Base-by-base conservation (phyloP, 2,113 vertebrate species). In the Anas platyrhynchos region DNA sequence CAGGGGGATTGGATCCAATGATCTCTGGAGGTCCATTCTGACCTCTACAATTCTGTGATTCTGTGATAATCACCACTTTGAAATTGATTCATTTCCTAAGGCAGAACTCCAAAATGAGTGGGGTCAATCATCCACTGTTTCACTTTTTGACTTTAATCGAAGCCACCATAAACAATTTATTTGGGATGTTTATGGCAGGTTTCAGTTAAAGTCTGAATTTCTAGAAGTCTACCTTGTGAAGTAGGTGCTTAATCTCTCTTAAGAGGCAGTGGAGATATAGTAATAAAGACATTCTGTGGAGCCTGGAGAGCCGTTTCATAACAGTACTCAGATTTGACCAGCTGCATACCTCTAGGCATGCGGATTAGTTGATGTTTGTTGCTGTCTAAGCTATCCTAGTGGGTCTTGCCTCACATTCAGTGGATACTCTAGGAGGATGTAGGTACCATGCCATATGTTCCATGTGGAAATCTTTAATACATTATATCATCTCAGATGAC, bases 131-230 rank as follows among this genome's bases (percentile, higher is more conserved):
- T 65, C 72, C 46, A 43, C 41, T 90, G 90, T 86, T 86, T 96
- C 68, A 55, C 56, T 92, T 79, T 38, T 74, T 78, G 75, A 22
- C 50, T 94, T 86, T 59, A 96, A 93, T 94, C 90, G 86, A 86
- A 93, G 26, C 27, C 50, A 77, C 41, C 74, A 27, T 96, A 80
- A 95, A 95, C 96, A 95, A 95, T 95, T 95, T 93, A 96, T 96
- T 85, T 93, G 82, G 71, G 78, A 80, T 63, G 86, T 95, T 86
- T 96, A 67, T 55, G 31, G 27, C 23, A 95, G 55, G 21, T 55
- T 46, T 86, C 83, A 73, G 94, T 71, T 62, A 86, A 52, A 90
- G 90, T 77, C 50, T 88, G 83, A 86, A 93, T 94, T 83, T 94
- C 94, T 93, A 79, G 68, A 81, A 93, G 59, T 55, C 50, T 68